Evolutionary conservation across 2,113 vertebrate species (phyloP).

Genomic region (Planiliza haematocheilus): DNA sequence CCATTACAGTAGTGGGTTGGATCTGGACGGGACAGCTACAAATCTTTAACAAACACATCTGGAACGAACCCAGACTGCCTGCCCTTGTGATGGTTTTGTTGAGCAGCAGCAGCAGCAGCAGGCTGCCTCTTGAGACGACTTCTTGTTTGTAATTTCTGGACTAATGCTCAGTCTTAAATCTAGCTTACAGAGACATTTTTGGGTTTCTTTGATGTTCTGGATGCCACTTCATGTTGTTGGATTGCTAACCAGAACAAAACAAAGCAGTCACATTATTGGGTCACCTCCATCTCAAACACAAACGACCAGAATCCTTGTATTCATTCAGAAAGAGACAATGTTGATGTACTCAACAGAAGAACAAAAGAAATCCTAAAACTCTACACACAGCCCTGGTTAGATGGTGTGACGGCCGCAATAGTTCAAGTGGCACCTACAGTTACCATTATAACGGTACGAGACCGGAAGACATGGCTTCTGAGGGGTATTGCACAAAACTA

Average conservation of each 20-base stretch:
- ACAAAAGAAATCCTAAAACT: not conserved
- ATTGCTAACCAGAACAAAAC: conserved; percentile 18
- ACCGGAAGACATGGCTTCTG: not conserved
- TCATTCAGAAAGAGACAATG: not conserved
- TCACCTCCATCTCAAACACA: not conserved
- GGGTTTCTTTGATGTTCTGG: not conserved
- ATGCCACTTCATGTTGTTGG: not conserved
- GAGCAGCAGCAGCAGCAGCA: conserved; percentile 28
- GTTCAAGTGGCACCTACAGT: no score
- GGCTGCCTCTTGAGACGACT: not conserved
- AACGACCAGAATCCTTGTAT: not conserved
- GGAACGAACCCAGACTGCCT: conserved; percentile 14
- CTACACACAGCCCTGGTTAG: not conserved
- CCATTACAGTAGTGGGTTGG: conserved; percentile 1
- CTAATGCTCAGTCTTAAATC: not conserved
- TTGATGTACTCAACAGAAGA: not conserved
- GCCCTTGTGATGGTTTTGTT: conserved; percentile 2
- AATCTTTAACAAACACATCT: conserved; percentile 21
- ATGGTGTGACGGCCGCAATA: no score
- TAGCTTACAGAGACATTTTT: conserved; percentile 5
- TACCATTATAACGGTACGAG: not conserved
- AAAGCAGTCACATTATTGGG: conserved; percentile 17
- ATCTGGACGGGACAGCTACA: conserved; percentile 18
- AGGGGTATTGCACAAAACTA: no score
- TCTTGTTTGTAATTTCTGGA: not conserved